Percentiles rank a stretch among this genome's conserved stretches.
phyloP scores from a whole-genome alignment of 1,140 invertebrate species.

The Bombus confusus region DNA sequence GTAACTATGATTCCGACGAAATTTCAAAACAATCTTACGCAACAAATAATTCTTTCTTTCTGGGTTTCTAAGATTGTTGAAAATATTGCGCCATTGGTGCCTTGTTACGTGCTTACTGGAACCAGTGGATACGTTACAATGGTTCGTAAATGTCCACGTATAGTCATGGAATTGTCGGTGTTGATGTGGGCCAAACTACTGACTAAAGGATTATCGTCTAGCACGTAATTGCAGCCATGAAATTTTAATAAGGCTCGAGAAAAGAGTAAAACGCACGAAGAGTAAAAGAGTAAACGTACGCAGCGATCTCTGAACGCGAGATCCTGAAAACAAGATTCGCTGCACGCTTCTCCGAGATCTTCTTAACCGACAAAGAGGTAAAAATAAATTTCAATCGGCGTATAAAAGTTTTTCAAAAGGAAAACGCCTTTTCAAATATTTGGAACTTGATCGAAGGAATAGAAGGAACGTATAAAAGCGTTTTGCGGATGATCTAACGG shows the following conservation, averaged over 20 bases:
- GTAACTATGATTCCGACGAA: not conserved
- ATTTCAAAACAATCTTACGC: not conserved
- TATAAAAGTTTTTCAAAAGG: not conserved
- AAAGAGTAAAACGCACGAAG: not conserved
- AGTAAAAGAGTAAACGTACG: too few species aligned
- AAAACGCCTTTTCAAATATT: not conserved
- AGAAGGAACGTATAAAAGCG: not conserved
- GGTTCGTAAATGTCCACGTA: not conserved
- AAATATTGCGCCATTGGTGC: too few species aligned
- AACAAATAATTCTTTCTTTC: not conserved
- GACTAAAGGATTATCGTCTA: not conserved
- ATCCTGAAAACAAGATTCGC: not conserved
- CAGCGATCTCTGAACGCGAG: not conserved
- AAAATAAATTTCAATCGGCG: too few species aligned
- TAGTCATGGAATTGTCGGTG: too few species aligned
- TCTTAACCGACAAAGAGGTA: conserved; percentile 23
- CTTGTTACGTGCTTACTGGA: too few species aligned
- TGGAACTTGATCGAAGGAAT: not conserved
- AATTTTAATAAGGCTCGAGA: too few species aligned
- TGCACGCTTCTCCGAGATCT: not conserved
- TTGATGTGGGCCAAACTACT: not conserved
- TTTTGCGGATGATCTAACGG: not conserved
- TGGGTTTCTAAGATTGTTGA: too few species aligned
- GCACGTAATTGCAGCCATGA: not conserved
- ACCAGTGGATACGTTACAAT: not conserved